phyloP scores from a whole-genome alignment of 2,113 vertebrate genomes.

The Actinemys pallida region DNA sequence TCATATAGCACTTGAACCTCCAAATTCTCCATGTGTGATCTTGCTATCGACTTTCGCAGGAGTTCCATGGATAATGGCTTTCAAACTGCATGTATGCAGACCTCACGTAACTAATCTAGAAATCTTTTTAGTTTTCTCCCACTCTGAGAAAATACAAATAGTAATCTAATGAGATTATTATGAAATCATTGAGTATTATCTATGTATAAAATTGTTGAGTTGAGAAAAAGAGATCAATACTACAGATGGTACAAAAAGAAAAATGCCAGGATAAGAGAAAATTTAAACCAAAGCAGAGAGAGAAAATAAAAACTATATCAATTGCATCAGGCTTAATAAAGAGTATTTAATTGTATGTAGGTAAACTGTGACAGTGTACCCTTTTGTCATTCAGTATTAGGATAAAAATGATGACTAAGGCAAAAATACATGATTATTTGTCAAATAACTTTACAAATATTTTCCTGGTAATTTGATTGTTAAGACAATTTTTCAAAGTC shows the following conservation, averaged over 20 bases:
- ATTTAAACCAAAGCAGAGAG: not conserved
- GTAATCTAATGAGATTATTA: not conserved
- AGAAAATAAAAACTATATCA: not conserved
- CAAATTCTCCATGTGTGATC: not conserved
- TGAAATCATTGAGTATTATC: not conserved
- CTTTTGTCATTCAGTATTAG: not conserved
- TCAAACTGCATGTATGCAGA: accelerated
- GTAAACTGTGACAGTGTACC: not conserved
- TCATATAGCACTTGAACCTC: not conserved
- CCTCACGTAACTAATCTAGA: not conserved
- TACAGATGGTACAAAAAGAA: not conserved
- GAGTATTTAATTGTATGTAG: not conserved
- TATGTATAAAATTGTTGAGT: not conserved
- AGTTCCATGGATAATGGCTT: not conserved
- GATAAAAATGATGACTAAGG: not conserved
- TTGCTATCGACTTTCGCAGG: not conserved
- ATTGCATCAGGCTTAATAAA: not conserved
- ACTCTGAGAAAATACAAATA: slow-evolving; percentile 10
- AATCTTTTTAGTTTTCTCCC: not conserved
- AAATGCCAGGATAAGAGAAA: not conserved
- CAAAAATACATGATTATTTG: not conserved
- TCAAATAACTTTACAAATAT: not conserved
- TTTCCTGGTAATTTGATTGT: not conserved
- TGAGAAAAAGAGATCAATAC: not conserved
- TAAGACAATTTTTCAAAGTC: not conserved